Base-by-base conservation (phyloP, 2,797 vertebrate genomes). In the Sitta carolinensis region DNA sequence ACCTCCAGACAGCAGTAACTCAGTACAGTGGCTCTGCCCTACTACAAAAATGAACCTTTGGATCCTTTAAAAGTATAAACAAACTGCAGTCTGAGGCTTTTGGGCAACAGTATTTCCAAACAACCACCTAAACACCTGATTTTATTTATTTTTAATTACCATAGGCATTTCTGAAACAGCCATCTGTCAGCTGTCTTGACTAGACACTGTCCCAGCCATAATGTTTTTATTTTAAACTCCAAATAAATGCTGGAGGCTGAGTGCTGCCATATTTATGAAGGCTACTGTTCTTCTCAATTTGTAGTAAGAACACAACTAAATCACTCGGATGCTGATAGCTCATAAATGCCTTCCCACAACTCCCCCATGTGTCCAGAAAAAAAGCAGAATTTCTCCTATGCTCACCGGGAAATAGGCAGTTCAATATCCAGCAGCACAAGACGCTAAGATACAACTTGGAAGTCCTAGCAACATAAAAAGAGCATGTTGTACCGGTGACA, bases 281-380 rank as follows among this genome's bases (percentile, higher is more conserved):
- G 34, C 45, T 63, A 55, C 48, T 62, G 66, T 50, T 87, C 68
- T 48, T 82, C 70, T n/a, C 61, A 67, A 43, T 77, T 77, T 64
- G 80, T 40, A 80, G 22, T 17, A 83, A 80, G 42, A 54, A 77
- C 43, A 50, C 64, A 93, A 77, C 72, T 70, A 92, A 89, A 89
- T 85, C 82, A 64, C 48, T 92, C 42, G 26, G 64, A 87, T 32
- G 16, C 50, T 5, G 27, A 74, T 22, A 67, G 58, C 43, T 94
- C 84, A 87, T 77, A 93, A 95, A 94, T 63, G 61, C 45, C 95
- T 95, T 96, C 91, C 64, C 93, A 94, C 94, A 92, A 93, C 95
- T 96, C 96, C 96, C 96, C 93, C 91, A 87, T 93, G 96, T 91
- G 96, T 95, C 50, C 94, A 92, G 82, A 91, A 85, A 89, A 89